Percentiles rank a stretch among this genome's conserved stretches.
These are phyloP conservation scores for Apodemus speciosus DNA, from an alignment of 2,113 vertebrate genomes.

Conservation along the genomic window DNA sequence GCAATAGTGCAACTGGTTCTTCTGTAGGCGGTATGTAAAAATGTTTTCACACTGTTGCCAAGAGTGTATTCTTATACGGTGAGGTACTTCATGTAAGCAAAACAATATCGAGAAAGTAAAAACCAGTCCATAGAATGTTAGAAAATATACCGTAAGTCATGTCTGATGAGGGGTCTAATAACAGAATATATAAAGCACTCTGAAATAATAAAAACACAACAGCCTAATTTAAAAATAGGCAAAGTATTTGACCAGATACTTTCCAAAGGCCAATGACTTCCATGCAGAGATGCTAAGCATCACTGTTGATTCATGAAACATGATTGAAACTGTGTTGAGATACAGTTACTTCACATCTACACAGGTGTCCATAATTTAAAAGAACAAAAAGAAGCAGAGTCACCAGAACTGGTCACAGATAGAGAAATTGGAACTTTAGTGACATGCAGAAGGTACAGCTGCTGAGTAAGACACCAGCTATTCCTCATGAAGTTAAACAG, in stretches of 20 bases:
- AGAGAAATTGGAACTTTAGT: neutral
- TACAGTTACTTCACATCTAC: neutral
- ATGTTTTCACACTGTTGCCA: neutral
- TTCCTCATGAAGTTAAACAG: neutral
- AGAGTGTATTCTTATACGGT: neutral
- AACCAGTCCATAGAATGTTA: neutral
- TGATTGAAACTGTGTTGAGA: neutral
- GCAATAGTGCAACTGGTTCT: slow-evolving; percentile 85
- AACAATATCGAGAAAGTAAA: slow-evolving; percentile 10
- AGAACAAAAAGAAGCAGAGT: neutral
- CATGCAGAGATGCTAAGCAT: neutral
- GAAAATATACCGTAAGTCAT: slow-evolving; percentile 29
- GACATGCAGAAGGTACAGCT: neutral
- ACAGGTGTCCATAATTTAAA: neutral
- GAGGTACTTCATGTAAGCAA: neutral
- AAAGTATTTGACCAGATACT: neutral
- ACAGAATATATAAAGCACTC: neutral
- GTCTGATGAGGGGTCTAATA: neutral
- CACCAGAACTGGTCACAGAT: neutral
- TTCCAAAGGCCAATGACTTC: neutral
- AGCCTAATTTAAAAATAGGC: neutral
- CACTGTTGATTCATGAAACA: neutral
- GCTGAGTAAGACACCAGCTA: neutral
- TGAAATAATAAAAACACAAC: neutral
- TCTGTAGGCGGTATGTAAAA: slow-evolving; percentile 88